Evolutionary conservation across 92 coral and sea anemone genomes (phyloP), one percentile per base, ranked within the genome.

Genomic region (Hydrozoanthus gracilis): DNA sequence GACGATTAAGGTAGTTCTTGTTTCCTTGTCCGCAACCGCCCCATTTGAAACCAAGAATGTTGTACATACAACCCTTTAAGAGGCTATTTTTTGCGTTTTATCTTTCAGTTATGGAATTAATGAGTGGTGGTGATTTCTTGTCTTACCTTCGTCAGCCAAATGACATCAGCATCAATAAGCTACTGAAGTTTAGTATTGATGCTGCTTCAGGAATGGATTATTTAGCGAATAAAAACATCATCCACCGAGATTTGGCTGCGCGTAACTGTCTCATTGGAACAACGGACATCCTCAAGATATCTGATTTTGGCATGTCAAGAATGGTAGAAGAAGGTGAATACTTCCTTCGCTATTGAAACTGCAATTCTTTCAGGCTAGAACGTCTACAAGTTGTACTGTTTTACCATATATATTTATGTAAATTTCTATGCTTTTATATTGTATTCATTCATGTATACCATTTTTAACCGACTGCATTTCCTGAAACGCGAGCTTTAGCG

Each of bases 231-330:
- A 95, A 96, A 45, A 94, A 89, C 73, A 93, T 98, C 58, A 96
- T 96, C 70, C 99, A 96, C 73, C 49, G 99, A 69, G 99, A 96
- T 71, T 77, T 96, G 62, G 99, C 99, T 3, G 99, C 99, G 4
- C 89, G 99, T 54, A 96, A 96, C 87, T 96, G 99, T 76, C 79
- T 96, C 70, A 89, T 96, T 44, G 96, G 95, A 9, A 89, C 90
- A 7, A 80, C 73, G 15, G 98, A 96, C 48, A 68, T 89, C 3
- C 93, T 96, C 62, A 96, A 96, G 87, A 96, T 96, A 80, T 96
- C 99, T 8, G 99, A 96, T 79, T 96, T 96, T 89, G 99, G 99
- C 61, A 96, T 96, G 99, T 96, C 99, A 10, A 93, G 99, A 82
- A 96, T 92, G 87, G 98, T 94, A 2, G 96, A 95, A 17, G 98